Evolutionary conservation across 2,113 vertebrate genomes (phyloP).

Genomic region (Zosterops hypoxanthus): DNA sequence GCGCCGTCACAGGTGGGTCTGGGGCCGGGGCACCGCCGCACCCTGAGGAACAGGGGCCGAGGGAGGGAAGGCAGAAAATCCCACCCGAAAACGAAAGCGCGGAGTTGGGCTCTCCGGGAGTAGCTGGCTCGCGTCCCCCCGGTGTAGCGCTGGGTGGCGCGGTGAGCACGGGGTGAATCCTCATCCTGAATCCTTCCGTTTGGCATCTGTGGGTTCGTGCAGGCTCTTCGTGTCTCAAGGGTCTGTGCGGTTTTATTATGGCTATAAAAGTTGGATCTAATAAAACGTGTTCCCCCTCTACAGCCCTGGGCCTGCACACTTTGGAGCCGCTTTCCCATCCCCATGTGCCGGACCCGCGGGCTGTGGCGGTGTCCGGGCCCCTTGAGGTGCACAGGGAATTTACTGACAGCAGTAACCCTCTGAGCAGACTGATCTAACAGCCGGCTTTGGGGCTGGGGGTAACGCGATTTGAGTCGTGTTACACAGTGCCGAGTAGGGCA

Average conservation of each 20-base stretch:
- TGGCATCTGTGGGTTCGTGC: accelerated
- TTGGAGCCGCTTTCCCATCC: accelerated
- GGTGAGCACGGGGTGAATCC: accelerated
- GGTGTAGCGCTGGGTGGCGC: not conserved
- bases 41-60: not conserved
- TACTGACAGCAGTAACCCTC: accelerated
- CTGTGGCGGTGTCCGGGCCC: accelerated
- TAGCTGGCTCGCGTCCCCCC: accelerated
- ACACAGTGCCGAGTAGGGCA: accelerated
- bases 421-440: not conserved
- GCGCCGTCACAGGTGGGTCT: constrained; percentile 47
- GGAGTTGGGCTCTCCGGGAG: accelerated
- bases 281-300: accelerated
- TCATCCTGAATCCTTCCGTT: accelerated
- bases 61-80: no score
- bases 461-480: accelerated
- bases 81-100: accelerated
- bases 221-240: accelerated
- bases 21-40: not conserved
- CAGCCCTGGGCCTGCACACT: accelerated
- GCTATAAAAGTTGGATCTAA: accelerated
- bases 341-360: accelerated
- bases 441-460: accelerated
- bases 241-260: accelerated
- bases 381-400: accelerated